Conservation (phyloP, 2,113 vertebrate species). For the Mirza zaza region DNA sequence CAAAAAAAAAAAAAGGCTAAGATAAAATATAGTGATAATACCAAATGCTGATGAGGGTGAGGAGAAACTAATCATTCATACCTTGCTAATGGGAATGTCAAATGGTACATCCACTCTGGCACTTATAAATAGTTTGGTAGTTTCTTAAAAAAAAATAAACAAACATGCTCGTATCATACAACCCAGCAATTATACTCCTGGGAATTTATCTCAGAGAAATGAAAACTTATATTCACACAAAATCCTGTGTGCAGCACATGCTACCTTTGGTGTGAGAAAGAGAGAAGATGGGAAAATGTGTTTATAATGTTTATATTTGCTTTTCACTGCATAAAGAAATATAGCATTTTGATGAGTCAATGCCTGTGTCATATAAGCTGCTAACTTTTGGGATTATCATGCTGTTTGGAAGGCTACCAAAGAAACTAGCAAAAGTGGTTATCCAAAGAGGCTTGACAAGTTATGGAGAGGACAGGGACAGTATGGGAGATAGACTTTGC, state of each 20-base stretch:
- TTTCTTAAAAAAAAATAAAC: neutral
- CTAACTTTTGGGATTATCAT: neutral
- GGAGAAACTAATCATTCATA: accelerated
- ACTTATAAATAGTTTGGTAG: neutral
- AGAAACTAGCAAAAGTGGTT: neutral
- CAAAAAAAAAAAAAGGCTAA: neutral
- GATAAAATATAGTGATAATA: too few relatives aligned
- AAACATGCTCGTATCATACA: neutral
- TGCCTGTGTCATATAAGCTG: neutral
- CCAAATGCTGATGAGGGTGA: neutral
- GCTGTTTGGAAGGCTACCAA: neutral
- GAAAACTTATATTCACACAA: neutral
- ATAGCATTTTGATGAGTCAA: neutral
- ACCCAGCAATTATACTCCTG: neutral
- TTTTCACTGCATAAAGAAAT: neutral
- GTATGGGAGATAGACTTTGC: neutral
- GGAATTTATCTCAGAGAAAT: neutral
- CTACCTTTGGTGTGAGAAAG: neutral
- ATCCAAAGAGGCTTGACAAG: neutral
- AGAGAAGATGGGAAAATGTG: neutral
- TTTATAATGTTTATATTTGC: neutral
- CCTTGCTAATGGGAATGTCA: neutral
- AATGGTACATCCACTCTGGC: neutral
- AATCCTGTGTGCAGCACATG: neutral
- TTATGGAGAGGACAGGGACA: neutral